Conservation (phyloP, 2,888 invertebrate species). For the Ormyrus nitidulus region DNA sequence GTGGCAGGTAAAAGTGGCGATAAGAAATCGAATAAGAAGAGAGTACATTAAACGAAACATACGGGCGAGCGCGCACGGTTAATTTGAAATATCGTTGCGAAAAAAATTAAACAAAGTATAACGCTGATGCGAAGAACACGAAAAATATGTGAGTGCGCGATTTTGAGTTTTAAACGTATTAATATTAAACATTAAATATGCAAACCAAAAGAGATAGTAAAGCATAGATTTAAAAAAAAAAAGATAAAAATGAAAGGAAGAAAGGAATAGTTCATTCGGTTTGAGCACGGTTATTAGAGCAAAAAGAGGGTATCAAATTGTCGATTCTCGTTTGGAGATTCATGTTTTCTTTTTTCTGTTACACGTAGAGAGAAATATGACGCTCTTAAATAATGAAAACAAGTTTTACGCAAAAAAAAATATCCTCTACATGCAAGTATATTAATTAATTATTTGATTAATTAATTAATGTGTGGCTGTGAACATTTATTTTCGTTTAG, state of each 20-base stretch:
- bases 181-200: conserved; percentile 17
- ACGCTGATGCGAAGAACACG: conserved; percentile 10
- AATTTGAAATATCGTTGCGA: conserved; percentile 37
- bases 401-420: conserved; percentile 40
- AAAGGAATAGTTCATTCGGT: conserved; percentile 18
- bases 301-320: conserved; percentile 4
- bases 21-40: conserved; percentile 35
- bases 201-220: conserved; percentile 43
- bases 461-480: conserved; percentile 75
- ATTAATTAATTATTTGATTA: conserved; percentile 60
- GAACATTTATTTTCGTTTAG: conserved; percentile 61
- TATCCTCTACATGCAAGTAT: conserved; percentile 58
- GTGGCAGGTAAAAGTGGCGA: conserved; percentile 37
- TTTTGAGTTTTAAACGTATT: conserved; percentile 33
- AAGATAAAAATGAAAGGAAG: conserved; percentile 1
- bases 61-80: conserved; percentile 30
- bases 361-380: conserved; percentile 17
- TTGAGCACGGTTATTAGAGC: conserved; percentile 33
- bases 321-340: conserved; percentile 47
- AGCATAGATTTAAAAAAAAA: conserved; percentile 1
- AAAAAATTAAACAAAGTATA: conserved; percentile 9
- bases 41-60: conserved; percentile 31
- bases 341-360: conserved; percentile 45
- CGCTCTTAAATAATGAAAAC: conserved; percentile 22
- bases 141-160: conserved; percentile 11